Percentiles rank a stretch among this genome's conserved stretches.
phyloP scores from a whole-genome alignment of 1,140 invertebrate species.

The Zaprionus nigranus region DNA sequence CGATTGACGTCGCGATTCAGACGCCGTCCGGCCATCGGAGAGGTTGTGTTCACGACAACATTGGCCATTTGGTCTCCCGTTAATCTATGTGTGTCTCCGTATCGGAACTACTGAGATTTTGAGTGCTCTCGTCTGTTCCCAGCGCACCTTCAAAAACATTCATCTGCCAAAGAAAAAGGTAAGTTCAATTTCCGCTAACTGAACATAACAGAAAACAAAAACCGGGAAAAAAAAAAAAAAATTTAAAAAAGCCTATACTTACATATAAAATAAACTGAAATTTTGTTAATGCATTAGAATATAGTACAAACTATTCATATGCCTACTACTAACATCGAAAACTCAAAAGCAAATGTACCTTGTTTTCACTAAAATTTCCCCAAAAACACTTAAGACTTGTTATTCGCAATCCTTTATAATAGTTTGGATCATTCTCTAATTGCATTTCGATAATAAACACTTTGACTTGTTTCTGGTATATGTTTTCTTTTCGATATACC shows the following conservation, averaged over 20 bases:
- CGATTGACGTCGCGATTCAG: slow-evolving; percentile 99
- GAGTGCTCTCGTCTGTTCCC: slow-evolving; percentile 72
- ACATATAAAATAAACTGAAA: slow-evolving; percentile 73
- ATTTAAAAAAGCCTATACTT: slow-evolving; percentile 31
- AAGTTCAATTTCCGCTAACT: background rate
- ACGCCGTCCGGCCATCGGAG: slow-evolving; percentile 99
- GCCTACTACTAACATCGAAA: slow-evolving; percentile 41
- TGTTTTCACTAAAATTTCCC: background rate
- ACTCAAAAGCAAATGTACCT: background rate
- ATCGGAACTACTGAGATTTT: slow-evolving; percentile 66
- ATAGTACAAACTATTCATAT: slow-evolving; percentile 22
- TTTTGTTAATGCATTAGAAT: slow-evolving; percentile 68
- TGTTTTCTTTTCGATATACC: too few relatives aligned
- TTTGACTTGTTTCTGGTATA: background rate
- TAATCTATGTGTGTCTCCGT: slow-evolving; percentile 53
- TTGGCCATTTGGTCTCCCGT: slow-evolving; percentile 63
- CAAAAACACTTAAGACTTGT: too few relatives aligned
- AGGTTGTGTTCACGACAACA: slow-evolving; percentile 92
- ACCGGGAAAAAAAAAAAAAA: background rate
- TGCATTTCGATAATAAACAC: background rate
- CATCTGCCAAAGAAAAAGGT: slow-evolving; percentile 21
- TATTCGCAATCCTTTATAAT: background rate
- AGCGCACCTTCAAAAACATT: slow-evolving; percentile 73
- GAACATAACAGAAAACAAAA: background rate
- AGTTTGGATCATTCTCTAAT: background rate